Evolutionary conservation across 1,140 invertebrate species (phyloP).

Genomic region (Ephestia elutella): DNA sequence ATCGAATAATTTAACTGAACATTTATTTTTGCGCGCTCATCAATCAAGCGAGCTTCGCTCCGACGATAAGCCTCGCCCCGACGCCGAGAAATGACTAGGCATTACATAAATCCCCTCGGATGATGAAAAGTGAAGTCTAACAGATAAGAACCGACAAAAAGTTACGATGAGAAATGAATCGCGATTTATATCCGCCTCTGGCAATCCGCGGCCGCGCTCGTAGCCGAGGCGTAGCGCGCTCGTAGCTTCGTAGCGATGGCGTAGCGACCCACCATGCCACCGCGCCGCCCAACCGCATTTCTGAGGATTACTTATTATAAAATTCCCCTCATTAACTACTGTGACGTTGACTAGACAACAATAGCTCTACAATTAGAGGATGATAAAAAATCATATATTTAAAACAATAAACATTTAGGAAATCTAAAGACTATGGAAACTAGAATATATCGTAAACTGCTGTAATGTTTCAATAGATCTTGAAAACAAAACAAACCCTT

Average conservation of each 20-base stretch:
- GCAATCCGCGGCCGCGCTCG: conserved; percentile 32
- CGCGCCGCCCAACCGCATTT: conserved; percentile 19
- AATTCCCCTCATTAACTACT: neutral
- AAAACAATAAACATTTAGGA: no score
- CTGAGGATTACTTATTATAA: neutral
- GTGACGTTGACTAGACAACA: neutral
- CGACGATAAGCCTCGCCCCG: conserved; percentile 68
- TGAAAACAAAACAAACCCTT: conserved; percentile 28
- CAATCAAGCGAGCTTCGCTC: conserved; percentile 72
- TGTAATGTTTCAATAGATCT: conserved; percentile 10
- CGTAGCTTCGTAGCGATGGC: neutral
- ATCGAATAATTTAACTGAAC: conserved; percentile 77
- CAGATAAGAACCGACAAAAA: conserved; percentile 76
- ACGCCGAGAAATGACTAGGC: conserved; percentile 76
- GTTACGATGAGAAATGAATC: conserved; percentile 76
- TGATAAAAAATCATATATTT: no score
- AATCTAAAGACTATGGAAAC: no score
- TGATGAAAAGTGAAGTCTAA: conserved; percentile 77
- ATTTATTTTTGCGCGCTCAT: conserved; percentile 76
- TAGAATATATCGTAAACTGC: neutral
- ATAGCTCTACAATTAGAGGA: neutral
- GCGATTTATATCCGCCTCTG: conserved; percentile 71
- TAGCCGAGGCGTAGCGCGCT: conserved; percentile 17
- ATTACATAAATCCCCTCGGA: conserved; percentile 76
- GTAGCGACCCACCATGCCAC: conserved; percentile 17